phyloP scores from a whole-genome alignment of 2,888 invertebrate genomes.

The Hemistola chrysoprasaria region DNA sequence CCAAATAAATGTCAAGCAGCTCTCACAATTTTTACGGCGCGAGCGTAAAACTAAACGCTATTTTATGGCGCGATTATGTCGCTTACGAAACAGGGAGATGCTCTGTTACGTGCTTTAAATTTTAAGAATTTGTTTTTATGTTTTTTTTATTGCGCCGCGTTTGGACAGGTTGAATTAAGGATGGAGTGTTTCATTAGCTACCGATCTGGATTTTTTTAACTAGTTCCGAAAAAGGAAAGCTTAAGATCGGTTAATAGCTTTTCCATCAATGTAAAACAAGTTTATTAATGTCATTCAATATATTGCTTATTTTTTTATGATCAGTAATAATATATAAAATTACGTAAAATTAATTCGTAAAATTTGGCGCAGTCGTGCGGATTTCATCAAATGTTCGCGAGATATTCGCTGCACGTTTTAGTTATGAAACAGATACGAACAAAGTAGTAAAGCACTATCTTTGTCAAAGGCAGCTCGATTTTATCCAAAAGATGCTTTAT shows the following conservation, averaged over 20 bases:
- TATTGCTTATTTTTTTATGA: too few relatives aligned
- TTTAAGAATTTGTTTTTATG: constrained; percentile 32
- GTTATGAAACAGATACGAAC: too few relatives aligned
- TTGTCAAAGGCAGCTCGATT: constrained; percentile 11
- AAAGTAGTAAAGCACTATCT: constrained; percentile 6
- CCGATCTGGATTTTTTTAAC: too few relatives aligned
- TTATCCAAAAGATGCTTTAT: constrained; percentile 24
- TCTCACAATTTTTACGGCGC: constrained; percentile 47
- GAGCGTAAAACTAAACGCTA: constrained; percentile 48
- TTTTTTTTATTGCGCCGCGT: constrained; percentile 25
- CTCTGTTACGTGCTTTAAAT: constrained; percentile 41
- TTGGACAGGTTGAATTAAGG: constrained; percentile 6
- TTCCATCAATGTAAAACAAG: too few relatives aligned
- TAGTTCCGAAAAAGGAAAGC: too few relatives aligned
- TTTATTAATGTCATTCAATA: too few relatives aligned
- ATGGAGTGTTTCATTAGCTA: constrained; percentile 4
- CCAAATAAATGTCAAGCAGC: constrained; percentile 54
- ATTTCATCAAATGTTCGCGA: too few relatives aligned
- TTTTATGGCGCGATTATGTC: constrained; percentile 55
- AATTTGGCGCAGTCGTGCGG: too few relatives aligned
- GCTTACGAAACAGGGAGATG: constrained; percentile 38
- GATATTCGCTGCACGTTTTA: too few relatives aligned
- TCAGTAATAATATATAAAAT: too few relatives aligned
- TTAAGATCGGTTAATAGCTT: too few relatives aligned
- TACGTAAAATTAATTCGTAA: too few relatives aligned